Percentiles rank a stretch among this genome's conserved stretches.
phyloP scores from a whole-genome alignment of 2,113 vertebrate genomes.

The Ailuropoda melanoleuca region DNA sequence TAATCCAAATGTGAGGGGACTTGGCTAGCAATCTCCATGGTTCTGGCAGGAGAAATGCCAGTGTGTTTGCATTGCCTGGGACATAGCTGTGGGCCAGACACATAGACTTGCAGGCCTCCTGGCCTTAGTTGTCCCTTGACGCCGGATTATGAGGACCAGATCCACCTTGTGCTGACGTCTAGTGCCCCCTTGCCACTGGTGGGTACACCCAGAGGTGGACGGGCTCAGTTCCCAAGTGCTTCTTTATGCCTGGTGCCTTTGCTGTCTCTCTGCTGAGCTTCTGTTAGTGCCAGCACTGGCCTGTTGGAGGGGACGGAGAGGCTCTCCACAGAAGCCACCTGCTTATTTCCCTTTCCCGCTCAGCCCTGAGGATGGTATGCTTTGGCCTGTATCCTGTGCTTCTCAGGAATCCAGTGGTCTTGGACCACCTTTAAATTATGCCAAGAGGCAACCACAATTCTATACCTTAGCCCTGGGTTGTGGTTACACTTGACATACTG shows the following conservation, averaged over 20 bases:
- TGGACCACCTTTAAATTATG: not conserved
- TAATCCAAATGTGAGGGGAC: not conserved
- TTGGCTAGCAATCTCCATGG: not conserved
- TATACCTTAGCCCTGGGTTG: not conserved
- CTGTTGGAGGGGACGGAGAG: not conserved
- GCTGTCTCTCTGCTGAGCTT: not conserved
- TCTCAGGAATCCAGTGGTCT: not conserved
- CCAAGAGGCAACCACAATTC: not conserved
- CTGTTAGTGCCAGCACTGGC: not conserved
- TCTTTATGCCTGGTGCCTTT: not conserved
- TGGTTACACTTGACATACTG: not conserved
- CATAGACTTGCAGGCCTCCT: not conserved
- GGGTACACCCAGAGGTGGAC: not conserved
- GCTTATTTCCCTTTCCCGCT: not conserved
- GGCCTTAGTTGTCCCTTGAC: not conserved
- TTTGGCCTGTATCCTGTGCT: not conserved
- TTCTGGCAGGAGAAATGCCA: slow-evolving; percentile 44
- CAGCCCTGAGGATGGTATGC: not conserved
- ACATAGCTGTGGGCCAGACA: not conserved
- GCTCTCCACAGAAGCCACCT: not conserved
- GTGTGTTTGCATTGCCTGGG: not conserved
- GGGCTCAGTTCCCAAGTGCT: not conserved
- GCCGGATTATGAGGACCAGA: not conserved
- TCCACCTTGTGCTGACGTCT: not conserved
- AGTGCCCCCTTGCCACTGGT: not conserved